phyloP scores from a whole-genome alignment of 1,140 invertebrate species.

The Magallana angulata region DNA sequence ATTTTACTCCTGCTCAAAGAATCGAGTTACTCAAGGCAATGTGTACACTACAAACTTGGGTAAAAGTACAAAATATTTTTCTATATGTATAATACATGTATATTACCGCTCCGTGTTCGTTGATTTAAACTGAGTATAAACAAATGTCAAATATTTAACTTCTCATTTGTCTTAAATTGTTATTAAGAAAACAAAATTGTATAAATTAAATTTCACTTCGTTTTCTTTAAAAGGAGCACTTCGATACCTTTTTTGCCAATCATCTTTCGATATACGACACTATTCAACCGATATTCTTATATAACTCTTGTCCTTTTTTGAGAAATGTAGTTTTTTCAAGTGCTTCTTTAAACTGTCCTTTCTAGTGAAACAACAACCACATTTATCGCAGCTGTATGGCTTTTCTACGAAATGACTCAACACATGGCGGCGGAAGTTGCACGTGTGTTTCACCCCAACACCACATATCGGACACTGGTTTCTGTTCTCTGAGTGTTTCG shows the following conservation, averaged over 20 bases:
- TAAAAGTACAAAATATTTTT: no score
- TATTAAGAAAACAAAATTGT: no score
- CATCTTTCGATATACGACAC: background rate
- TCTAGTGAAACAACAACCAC: slow-evolving; percentile 4
- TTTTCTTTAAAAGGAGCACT: no score
- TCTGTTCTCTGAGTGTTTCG: background rate
- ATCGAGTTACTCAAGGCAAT: no score
- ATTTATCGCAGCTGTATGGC: background rate
- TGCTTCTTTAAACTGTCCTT: slow-evolving; percentile 25
- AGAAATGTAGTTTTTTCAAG: background rate
- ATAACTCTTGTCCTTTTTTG: background rate
- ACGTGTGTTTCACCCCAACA: slow-evolving; percentile 15
- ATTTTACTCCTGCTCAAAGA: no score
- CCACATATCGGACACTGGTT: slow-evolving; percentile 41
- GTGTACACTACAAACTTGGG: no score
- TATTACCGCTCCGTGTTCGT: no score
- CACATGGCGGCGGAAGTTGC: slow-evolving; percentile 38
- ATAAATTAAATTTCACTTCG: no score
- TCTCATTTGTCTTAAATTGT: no score
- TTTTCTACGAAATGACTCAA: slow-evolving; percentile 24
- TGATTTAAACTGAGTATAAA: no score
- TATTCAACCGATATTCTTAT: background rate
- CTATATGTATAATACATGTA: no score
- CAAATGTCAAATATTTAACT: background rate
- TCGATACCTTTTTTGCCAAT: background rate